These are phyloP conservation scores for Nesidiocoris tenuis DNA, from an alignment of 2,888 invertebrate genomes.

Conservation along the genomic window DNA sequence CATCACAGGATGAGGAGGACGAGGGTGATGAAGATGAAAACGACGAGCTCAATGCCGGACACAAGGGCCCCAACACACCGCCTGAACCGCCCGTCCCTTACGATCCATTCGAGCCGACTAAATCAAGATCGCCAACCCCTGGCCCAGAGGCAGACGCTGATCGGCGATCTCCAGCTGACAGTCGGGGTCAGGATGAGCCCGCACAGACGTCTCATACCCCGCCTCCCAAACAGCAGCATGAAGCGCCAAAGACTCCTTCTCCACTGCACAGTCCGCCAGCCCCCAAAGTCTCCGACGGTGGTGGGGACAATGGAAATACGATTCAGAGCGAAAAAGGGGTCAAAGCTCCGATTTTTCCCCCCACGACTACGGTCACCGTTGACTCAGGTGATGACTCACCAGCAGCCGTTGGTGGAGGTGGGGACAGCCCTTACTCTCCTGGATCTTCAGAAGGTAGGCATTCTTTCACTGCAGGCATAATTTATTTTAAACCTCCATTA, in stretches of 20 bases:
- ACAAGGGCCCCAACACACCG: slow-evolving; percentile 72
- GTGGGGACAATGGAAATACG: neutral
- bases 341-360: slow-evolving; percentile 27
- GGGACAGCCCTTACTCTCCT: slow-evolving; percentile 77
- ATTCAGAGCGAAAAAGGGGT: slow-evolving; percentile 29
- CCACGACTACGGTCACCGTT: slow-evolving; percentile 27
- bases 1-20: slow-evolving; percentile 51
- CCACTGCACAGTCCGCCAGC: slow-evolving; percentile 44
- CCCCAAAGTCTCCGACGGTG: slow-evolving; percentile 1
- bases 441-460: slow-evolving; percentile 74
- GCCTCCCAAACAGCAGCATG: slow-evolving; percentile 33
- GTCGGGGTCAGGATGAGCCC: neutral
- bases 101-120: slow-evolving; percentile 89
- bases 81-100: slow-evolving; percentile 73
- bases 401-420: slow-evolving; percentile 43
- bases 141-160: slow-evolving; percentile 43
- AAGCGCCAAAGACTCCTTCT: slow-evolving; percentile 42
- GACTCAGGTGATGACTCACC: slow-evolving; percentile 39
- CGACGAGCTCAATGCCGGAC: slow-evolving; percentile 52
- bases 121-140: slow-evolving; percentile 65
- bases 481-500: slow-evolving; percentile 77
- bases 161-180: slow-evolving; percentile 12
- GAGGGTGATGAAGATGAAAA: slow-evolving; percentile 56
- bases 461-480: too few species aligned
- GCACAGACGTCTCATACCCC: slow-evolving; percentile 34